Conservation (phyloP, 1,140 invertebrate species). For the Drosophila serrata region DNA sequence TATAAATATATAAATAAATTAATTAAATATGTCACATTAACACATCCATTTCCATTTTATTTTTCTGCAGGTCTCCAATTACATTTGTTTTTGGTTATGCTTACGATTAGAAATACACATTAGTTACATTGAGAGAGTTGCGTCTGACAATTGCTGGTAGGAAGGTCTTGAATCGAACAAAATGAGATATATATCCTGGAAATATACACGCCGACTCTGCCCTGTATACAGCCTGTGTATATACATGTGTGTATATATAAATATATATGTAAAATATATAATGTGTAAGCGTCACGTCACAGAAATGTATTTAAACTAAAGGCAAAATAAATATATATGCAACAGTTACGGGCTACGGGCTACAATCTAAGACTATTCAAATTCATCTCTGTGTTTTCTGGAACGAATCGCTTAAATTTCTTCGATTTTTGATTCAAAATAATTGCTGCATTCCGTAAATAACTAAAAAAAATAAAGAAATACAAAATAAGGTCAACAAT, state of each 20-base stretch:
- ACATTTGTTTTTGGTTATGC: constrained; percentile 21
- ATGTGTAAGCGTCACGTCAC: constrained; percentile 57
- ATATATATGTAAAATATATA: constrained; percentile 35
- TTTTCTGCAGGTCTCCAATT: constrained; percentile 52
- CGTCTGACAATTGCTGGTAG: constrained; percentile 17
- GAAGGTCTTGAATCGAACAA: constrained; percentile 26
- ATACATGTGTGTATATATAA: constrained; percentile 7
- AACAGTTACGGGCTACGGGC: constrained; percentile 28
- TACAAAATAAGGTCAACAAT: constrained; percentile 68
- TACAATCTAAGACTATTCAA: constrained; percentile 28
- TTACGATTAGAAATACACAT: constrained; percentile 54
- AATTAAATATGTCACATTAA: not conserved
- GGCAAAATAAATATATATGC: constrained; percentile 62
- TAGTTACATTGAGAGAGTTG: constrained; percentile 51
- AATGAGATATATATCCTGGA: constrained; percentile 37
- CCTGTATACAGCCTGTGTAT: constrained; percentile 15
- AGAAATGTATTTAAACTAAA: constrained; percentile 52
- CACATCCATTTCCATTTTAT: constrained; percentile 40
- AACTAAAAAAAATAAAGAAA: constrained; percentile 47
- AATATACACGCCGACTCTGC: constrained; percentile 20
- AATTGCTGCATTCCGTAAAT: constrained; percentile 28
- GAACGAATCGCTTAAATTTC: constrained; percentile 48
- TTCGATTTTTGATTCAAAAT: constrained; percentile 33
- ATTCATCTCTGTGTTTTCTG: constrained; percentile 16
- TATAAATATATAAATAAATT: not conserved